These are phyloP conservation scores for Helobdella robusta DNA, from an alignment of 2,888 invertebrate genomes.

Conservation along the genomic window DNA sequence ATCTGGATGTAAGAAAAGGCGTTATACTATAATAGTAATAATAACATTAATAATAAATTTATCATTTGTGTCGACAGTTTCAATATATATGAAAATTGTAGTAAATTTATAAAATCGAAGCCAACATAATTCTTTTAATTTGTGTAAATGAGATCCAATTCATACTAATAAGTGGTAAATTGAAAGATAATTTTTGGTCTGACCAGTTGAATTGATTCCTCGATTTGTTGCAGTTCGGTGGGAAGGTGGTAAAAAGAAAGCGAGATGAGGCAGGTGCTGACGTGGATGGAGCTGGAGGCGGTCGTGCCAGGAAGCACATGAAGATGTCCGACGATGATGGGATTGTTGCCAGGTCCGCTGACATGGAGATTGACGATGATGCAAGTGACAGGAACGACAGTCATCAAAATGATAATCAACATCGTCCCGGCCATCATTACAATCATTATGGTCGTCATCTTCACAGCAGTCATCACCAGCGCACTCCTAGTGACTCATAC, in stretches of 20 bases:
- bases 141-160: no score
- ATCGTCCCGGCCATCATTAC: not conserved
- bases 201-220: not conserved
- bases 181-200: no score
- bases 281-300: not conserved
- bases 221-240: not conserved
- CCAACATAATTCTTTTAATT: no score
- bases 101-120: no score
- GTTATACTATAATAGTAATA: no score
- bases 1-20: no score
- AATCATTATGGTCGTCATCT: not conserved
- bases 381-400: slow-evolving; percentile 8
- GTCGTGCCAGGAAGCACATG: slow-evolving; percentile 4
- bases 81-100: no score
- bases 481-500: no score
- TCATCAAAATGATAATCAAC: not conserved
- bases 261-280: slow-evolving; percentile 11
- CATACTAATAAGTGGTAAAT: no score
- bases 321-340: not conserved
- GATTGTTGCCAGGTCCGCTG: not conserved
- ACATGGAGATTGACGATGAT: slow-evolving; percentile 26
- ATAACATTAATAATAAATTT: no score
- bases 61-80: no score
- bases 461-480: not conserved
- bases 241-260: not conserved